Conservation (phyloP, 2,888 invertebrate species). For the Lysandra coridon region DNA sequence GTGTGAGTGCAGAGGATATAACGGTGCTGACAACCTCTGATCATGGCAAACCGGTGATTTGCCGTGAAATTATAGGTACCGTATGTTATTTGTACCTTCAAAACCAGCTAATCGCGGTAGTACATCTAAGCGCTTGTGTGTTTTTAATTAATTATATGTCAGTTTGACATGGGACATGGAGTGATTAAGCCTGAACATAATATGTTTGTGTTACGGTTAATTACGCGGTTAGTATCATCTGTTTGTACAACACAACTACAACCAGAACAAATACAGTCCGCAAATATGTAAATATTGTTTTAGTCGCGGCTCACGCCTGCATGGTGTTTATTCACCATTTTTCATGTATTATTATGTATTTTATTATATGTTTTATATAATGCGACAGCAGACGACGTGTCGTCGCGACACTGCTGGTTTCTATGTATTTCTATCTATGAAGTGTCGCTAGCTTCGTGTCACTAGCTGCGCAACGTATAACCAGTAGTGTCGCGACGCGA, state of each 20-base stretch:
- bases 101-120: background rate
- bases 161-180: conserved; percentile 13
- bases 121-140: background rate
- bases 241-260: background rate
- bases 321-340: background rate
- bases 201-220: conserved; percentile 13
- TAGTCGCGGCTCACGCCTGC: background rate
- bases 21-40: no score
- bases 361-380: background rate
- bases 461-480: no score
- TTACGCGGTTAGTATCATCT: background rate
- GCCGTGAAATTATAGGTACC: no score
- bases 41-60: no score
- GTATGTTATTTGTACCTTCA: no score
- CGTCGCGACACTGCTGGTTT: no score
- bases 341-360: background rate
- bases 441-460: no score
- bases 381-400: no score
- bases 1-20: no score
- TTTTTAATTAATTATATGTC: background rate
- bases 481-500: no score
- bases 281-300: background rate
- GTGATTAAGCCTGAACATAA: background rate
- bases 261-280: background rate
- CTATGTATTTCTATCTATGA: no score